Evolutionary conservation across 2,797 vertebrate genomes (phyloP).

Genomic region (Scyliorhinus canicula): DNA sequence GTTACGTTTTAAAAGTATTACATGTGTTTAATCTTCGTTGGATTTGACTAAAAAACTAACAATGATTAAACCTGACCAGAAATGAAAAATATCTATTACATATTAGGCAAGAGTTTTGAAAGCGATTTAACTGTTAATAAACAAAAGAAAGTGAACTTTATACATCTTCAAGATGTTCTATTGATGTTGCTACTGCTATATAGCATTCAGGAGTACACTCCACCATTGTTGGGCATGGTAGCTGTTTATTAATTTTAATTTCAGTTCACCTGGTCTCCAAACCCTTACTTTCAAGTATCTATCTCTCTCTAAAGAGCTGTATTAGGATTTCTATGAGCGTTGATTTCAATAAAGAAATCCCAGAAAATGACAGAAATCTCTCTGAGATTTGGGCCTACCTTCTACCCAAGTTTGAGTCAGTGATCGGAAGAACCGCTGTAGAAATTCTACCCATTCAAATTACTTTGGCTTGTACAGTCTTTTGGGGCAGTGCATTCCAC

Average conservation of each 20-base stretch:
- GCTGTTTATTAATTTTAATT: not conserved
- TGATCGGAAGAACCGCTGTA: not conserved
- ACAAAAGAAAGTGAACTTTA: not conserved
- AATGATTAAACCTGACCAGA: not conserved
- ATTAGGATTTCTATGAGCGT: not conserved
- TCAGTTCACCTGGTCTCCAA: not conserved
- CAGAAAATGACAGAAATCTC: not conserved
- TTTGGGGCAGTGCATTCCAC: not conserved
- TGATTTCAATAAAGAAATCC: not conserved
- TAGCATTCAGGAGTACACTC: not conserved
- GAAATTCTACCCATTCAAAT: not conserved
- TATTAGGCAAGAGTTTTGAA: not conserved
- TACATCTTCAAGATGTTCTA: not conserved
- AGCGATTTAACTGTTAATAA: not conserved
- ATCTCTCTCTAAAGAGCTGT: not conserved
- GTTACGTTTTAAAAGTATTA: not conserved
- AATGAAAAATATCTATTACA: not conserved
- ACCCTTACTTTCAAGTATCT: not conserved
- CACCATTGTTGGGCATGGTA: not conserved
- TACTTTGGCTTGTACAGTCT: not conserved
- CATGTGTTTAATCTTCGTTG: not conserved
- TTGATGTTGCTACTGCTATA: not conserved
- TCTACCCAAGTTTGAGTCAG: not conserved
- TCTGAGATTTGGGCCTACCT: not conserved
- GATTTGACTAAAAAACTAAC: not conserved